phyloP scores from a whole-genome alignment of 2,888 invertebrate species.

The Eurytoma adleriae region DNA sequence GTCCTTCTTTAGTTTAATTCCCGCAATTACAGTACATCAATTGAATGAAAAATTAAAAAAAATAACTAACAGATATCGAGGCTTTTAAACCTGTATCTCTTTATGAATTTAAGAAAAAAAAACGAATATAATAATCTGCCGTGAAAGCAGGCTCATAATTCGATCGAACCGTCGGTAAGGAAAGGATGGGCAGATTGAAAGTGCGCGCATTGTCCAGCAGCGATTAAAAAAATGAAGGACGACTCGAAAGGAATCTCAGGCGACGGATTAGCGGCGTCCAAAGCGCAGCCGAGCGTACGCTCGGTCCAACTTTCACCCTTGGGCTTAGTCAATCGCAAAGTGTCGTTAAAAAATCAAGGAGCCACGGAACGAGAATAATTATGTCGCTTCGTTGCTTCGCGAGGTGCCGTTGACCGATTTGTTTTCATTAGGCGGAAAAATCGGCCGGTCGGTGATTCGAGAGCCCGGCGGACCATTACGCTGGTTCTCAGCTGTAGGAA shows the following conservation, averaged over 20 bases:
- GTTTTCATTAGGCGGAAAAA: too few species aligned
- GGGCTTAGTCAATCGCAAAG: constrained; percentile 37
- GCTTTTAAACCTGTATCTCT: too few species aligned
- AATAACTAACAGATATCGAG: too few species aligned
- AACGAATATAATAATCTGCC: background rate
- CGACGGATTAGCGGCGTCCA: background rate
- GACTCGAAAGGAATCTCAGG: background rate
- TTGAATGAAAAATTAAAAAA: too few species aligned
- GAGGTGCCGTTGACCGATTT: background rate
- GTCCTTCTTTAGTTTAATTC: too few species aligned
- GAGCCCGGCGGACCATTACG: too few species aligned
- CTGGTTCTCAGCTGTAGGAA: too few species aligned
- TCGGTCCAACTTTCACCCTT: constrained; percentile 47
- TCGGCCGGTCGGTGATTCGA: too few species aligned
- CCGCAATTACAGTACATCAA: too few species aligned
- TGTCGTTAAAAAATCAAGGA: background rate
- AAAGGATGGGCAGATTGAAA: background rate
- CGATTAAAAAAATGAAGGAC: background rate
- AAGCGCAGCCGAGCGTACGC: constrained; percentile 14
- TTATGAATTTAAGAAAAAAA: too few species aligned
- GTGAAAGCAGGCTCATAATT: background rate
- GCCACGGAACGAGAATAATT: background rate
- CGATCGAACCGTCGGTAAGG: background rate
- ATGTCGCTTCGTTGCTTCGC: background rate
- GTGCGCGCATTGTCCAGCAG: too few species aligned